These are phyloP conservation scores for Pedetes capensis DNA, from an alignment of 2,113 vertebrate genomes.

Conservation along the genomic window DNA sequence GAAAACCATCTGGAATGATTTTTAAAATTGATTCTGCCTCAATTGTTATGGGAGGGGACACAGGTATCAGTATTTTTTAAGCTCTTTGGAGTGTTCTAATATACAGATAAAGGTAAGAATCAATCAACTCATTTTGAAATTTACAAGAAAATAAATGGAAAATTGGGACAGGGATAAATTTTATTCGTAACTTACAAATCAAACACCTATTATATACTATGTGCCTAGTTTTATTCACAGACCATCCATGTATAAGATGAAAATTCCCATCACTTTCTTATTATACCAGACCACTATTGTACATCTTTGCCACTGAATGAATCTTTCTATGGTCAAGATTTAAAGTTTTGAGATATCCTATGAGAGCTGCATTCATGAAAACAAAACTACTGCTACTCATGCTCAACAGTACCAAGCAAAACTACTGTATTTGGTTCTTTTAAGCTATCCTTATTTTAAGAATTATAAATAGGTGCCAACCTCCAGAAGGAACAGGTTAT, in stretches of 20 bases:
- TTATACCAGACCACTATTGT: not conserved
- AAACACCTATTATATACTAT: constrained; percentile 16
- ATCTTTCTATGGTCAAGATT: constrained; percentile 24
- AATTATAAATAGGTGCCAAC: constrained; percentile 68
- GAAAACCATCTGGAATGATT: constrained; percentile 18
- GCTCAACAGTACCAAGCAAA: constrained; percentile 75
- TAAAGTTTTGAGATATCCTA: constrained; percentile 41
- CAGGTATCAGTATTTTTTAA: not conserved
- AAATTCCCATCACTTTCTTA: constrained; percentile 2
- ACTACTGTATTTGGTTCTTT: constrained; percentile 62
- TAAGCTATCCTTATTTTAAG: constrained; percentile 63
- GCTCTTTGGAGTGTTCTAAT: not conserved
- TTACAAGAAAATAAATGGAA: constrained; percentile 4
- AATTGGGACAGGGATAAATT: not conserved
- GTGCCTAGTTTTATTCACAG: constrained; percentile 18
- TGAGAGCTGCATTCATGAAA: constrained; percentile 53
- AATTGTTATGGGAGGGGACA: not conserved
- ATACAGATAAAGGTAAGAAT: not conserved
- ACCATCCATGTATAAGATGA: not conserved
- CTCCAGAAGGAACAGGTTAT: constrained; percentile 48
- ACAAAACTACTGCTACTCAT: constrained; percentile 73
- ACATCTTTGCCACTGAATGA: constrained; percentile 24
- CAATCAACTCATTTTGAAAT: not conserved
- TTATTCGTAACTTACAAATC: constrained; percentile 52
- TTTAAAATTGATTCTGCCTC: not conserved